These are phyloP conservation scores for Acanthaster planci DNA, from an alignment of 35 echinoderm and acorn worm genomes.

Conservation along the genomic window DNA sequence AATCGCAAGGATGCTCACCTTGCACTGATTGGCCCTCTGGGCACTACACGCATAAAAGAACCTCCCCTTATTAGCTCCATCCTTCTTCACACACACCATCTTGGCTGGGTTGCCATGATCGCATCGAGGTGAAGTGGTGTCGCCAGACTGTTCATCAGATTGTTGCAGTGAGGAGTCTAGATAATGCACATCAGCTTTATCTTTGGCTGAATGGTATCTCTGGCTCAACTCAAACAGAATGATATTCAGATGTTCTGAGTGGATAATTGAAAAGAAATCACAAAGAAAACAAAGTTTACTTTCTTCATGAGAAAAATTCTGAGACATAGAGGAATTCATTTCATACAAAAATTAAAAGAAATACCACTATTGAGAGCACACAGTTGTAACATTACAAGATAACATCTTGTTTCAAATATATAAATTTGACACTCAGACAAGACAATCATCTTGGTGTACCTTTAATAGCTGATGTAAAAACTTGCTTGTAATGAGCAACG, in stretches of 20 bases:
- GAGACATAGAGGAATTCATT: no score
- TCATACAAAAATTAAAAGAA: no score
- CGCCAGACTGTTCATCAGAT: neutral
- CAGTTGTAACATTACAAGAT: no score
- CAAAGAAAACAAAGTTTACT: neutral
- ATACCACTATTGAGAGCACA: no score
- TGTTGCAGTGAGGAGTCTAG: constrained; percentile 10
- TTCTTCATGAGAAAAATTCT: neutral
- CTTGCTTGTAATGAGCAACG: constrained; percentile 70
- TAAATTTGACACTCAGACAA: no score
- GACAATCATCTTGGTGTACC: constrained; percentile 38
- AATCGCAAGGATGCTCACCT: constrained; percentile 35
- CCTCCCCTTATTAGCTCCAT: constrained; percentile 94
- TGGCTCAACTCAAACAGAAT: constrained; percentile 71
- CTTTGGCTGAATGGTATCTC: constrained; percentile 61
- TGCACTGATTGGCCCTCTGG: constrained; percentile 77
- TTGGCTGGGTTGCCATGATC: constrained; percentile 77
- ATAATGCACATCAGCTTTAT: constrained; percentile 65
- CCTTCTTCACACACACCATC: constrained; percentile 89
- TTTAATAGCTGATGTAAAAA: constrained; percentile 68
- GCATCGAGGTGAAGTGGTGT: constrained; percentile 43
- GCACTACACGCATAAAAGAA: constrained; percentile 89
- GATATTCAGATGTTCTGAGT: constrained; percentile 93
- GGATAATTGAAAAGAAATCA: no score
- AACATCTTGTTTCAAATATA: no score